Conservation (phyloP, 2,113 vertebrate genomes). For the Solenodon paradoxus region DNA sequence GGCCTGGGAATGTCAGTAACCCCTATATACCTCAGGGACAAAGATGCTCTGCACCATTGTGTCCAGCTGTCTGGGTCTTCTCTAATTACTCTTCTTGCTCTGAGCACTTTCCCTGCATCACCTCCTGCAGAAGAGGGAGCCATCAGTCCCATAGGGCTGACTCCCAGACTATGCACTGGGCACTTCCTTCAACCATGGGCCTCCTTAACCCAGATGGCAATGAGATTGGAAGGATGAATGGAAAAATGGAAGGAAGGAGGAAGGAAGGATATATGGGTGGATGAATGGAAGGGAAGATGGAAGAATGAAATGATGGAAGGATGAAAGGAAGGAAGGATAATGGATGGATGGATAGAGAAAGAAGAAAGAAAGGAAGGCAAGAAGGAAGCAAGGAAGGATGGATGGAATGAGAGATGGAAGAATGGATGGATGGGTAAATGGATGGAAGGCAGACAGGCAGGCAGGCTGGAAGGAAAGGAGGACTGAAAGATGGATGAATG, state of each 20-base stretch:
- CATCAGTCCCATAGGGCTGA: accelerated
- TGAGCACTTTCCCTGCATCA: not conserved
- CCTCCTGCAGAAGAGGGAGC: not conserved
- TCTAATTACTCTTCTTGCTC: not conserved
- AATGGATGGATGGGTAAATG: not conserved
- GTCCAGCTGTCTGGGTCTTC: not conserved
- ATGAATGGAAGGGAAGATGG: too few species aligned
- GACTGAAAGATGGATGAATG: accelerated
- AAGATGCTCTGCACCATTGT: not conserved
- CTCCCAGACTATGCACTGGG: not conserved
- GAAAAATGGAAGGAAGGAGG: not conserved
- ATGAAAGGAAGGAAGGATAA: not conserved
- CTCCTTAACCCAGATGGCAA: not conserved
- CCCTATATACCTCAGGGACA: accelerated
- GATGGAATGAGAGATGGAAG: not conserved
- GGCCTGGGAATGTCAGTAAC: not conserved
- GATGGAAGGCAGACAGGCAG: too few species aligned
- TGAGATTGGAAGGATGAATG: not conserved
- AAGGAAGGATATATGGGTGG: accelerated
- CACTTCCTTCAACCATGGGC: not conserved
- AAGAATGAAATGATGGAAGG: not conserved
- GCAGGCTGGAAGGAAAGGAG: too few species aligned
- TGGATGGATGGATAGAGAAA: too few species aligned
- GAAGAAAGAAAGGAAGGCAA: too few species aligned
- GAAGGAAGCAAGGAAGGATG: accelerated